Base-by-base conservation (phyloP, 2,888 invertebrate species). In the Hirtodrosophila histrioides region DNA sequence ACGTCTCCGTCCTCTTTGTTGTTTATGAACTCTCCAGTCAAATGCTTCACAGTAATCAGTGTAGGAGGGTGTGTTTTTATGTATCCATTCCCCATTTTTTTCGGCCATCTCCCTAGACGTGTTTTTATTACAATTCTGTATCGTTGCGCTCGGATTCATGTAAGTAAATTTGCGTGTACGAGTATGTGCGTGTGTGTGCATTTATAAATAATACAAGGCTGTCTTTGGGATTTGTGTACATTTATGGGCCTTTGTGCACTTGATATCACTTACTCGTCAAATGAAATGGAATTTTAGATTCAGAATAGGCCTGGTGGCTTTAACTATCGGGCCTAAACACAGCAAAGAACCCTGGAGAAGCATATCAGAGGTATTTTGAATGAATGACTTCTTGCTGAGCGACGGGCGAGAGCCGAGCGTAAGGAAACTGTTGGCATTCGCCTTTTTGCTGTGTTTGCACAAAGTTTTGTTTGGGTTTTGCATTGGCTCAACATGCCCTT, bases 381-480 rank as follows among this genome's bases (percentile, higher is more conserved):
- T 75, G 58, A 76, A 69, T 69, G 75, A 66, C 44, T 35, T 17
- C 3, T 24, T 7, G 7, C 23, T 35, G 17, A 39, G 53, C 37
- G 10, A 7, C 10, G 29, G 40, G 8, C 41, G 7, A 43, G 10
- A 17, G 45, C 33, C 8, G 17, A 33, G 36, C 24, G 12, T 12
- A 29, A 11, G 31, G 40, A 40, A 51, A n/a, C 23, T 39, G 12
- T 50, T 49, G 33, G 41, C 49, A 35, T 35, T n/a, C 43, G 63
- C 75, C 75, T 75, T 86, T 57, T 50, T 81, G 78, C 78, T 74
- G 63, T 69, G 82, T 86, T 84, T 84, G 82, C 85, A 71, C 66
- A 69, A 75, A 76, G 66, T 78, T 74, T 69, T 61, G 48, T 50
- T 56, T 69, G 36, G 43, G 6, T 27, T 27, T 27, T 6, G 27